Evolutionary conservation across 2,888 invertebrate genomes (phyloP).

Genomic region (Merodon equestris): DNA sequence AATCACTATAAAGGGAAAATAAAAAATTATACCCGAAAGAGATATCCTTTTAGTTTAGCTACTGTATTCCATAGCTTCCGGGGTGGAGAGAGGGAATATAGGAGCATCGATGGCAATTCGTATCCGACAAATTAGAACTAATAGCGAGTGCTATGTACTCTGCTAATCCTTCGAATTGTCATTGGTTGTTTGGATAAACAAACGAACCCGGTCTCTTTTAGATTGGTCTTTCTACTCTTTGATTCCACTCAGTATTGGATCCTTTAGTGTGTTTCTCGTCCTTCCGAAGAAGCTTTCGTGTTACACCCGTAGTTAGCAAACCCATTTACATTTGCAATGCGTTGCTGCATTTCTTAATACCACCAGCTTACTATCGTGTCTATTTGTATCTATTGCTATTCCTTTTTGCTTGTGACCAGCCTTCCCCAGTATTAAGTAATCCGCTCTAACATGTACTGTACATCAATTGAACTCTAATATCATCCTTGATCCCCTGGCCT

Average conservation of each 20-base stretch:
- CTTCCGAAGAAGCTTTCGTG: no score
- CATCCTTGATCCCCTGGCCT: conserved; percentile 59
- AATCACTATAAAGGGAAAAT: conserved; percentile 34
- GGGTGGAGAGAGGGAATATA: neutral
- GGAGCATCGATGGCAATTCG: conserved; percentile 49
- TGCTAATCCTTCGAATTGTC: conserved; percentile 64
- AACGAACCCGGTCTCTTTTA: conserved; percentile 38
- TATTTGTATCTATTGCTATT: conserved; percentile 24
- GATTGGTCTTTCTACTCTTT: no score
- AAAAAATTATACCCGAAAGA: conserved; percentile 40
- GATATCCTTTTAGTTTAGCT: conserved; percentile 1
- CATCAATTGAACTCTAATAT: conserved; percentile 61
- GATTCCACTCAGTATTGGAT: no score
- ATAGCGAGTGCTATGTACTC: conserved; percentile 51
- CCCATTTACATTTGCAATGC: neutral
- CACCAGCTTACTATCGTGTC: conserved; percentile 45
- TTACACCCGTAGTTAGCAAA: neutral
- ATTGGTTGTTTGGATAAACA: conserved; percentile 63
- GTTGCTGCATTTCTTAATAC: conserved; percentile 61
- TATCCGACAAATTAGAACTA: conserved; percentile 57
- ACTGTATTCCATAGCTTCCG: neutral
- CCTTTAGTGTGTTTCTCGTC: no score
- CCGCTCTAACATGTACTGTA: no score
- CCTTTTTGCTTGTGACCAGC: conserved; percentile 1
- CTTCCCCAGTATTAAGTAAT: no score